Evolutionary conservation across 2,797 vertebrate genomes (phyloP), one percentile per base, ranked within the genome.

Genomic region (Microctenopoma steveboyesi): DNA sequence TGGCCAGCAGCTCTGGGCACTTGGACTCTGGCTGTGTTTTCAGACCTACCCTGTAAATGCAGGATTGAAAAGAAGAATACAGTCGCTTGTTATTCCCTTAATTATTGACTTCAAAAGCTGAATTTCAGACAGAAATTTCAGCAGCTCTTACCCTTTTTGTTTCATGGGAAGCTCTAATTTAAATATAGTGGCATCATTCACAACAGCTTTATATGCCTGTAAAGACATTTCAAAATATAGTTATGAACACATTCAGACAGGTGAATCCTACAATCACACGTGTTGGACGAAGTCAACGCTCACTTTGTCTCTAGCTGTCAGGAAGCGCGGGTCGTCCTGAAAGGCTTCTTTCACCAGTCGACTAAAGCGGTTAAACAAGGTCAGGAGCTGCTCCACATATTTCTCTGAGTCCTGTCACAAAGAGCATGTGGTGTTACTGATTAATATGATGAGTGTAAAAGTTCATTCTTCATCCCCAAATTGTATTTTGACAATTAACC

Each of bases 11-110:
- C 88, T 99, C 98, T 2, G 98, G 98, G 90, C 98, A 99, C 86
- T 99, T 99, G 59, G 97, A 99, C 91, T 99, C 98, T 0, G 98
- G 98, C 76, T 99, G 98, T 48, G 97, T 99, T 95, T 99, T 99
- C 76, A 98, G 88, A 67, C 97, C 97, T 55, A 97, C 97, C 69
- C 98, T 99, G 90, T 43, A 12, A 66, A 73, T 0, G 58, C 15
- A 39, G 0, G 28, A 4, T 35, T 42, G 27, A 12, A 54, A 39
- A 52, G 10, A 64, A 4, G 0, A 28, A 4, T 16, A 37, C 7
- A 7, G 64, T 60, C 18, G 53, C 28, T 72, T n/a, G 4, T 7
- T 1, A 4, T 1, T 3, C 1, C 15, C 28, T 16, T 30, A 2
- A 42, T 28, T 10, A 6, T 7, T 50, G 1, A 54, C 13, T 45